phyloP scores from a whole-genome alignment of 2,797 vertebrate genomes.

The Moxostoma hubbsi region DNA sequence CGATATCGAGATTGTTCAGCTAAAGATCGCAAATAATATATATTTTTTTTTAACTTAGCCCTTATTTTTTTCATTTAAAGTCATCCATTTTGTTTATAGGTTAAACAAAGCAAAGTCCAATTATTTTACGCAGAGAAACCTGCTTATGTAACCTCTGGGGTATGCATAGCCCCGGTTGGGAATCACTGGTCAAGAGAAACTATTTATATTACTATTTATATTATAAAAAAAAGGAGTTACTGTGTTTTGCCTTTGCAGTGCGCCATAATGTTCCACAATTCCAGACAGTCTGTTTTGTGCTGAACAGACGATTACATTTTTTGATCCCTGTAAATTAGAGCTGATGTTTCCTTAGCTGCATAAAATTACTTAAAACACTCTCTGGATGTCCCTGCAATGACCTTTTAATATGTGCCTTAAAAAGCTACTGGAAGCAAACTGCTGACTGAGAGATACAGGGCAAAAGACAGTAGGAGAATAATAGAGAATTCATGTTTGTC shows the following conservation, averaged over 20 bases:
- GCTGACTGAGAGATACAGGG: slow-evolving; percentile 18
- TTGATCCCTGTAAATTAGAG: slow-evolving; percentile 36
- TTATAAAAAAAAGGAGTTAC: too few species aligned
- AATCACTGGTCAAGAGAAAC: too few species aligned
- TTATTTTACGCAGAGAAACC: too few species aligned
- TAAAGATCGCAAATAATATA: too few species aligned
- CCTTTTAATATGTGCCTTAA: neutral
- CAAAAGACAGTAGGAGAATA: neutral
- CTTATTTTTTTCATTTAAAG: too few species aligned
- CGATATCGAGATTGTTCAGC: too few species aligned
- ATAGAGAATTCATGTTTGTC: slow-evolving; percentile 6
- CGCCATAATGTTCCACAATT: slow-evolving; percentile 18
- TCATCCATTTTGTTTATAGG: too few species aligned
- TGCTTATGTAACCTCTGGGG: too few species aligned
- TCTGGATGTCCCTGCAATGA: neutral
- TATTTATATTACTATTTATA: too few species aligned
- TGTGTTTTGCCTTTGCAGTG: neutral
- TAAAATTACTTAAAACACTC: slow-evolving; percentile 36
- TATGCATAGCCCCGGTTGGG: too few species aligned
- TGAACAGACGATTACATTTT: slow-evolving; percentile 34
- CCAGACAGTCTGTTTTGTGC: slow-evolving; percentile 8
- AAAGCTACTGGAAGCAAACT: neutral
- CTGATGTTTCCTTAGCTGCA: slow-evolving; percentile 44
- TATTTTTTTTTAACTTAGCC: too few species aligned
- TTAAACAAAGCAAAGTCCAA: too few species aligned